A percentile compares a stretch with the other conserved stretches of the same genome.
These are phyloP conservation scores for Lasioglossum lativentre DNA, from an alignment of 2,888 invertebrate species.

Conservation along the genomic window DNA sequence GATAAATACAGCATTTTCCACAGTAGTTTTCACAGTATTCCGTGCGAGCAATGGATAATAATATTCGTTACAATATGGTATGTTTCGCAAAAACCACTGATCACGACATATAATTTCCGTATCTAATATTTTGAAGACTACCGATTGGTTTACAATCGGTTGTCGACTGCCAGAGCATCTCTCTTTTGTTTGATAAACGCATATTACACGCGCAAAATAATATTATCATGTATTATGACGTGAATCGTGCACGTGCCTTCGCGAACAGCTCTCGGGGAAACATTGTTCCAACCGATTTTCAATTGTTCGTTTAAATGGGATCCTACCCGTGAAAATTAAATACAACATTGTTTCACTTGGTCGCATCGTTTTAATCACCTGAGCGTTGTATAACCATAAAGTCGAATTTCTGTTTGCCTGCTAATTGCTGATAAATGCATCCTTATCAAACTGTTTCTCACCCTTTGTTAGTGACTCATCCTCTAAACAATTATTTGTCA, in stretches of 20 bases:
- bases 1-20: slow-evolving; percentile 54
- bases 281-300: slow-evolving; percentile 23
- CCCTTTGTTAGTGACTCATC: background rate
- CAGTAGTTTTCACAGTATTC: slow-evolving; percentile 43
- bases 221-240: background rate
- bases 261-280: slow-evolving; percentile 18
- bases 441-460: background rate
- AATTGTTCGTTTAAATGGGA: slow-evolving; percentile 18
- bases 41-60: slow-evolving; percentile 67
- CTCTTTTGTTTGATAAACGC: slow-evolving; percentile 36
- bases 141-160: slow-evolving; percentile 47
- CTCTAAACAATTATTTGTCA: slow-evolving; percentile 10
- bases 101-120: slow-evolving; percentile 29
- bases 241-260: background rate
- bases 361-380: slow-evolving; percentile 28
- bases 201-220: slow-evolving; percentile 10
- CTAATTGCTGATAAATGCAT: background rate
- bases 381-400: background rate
- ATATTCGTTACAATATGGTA: slow-evolving; percentile 75
- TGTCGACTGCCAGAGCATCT: slow-evolving; percentile 17
- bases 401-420: background rate
- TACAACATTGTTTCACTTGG: background rate
- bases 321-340: slow-evolving; percentile 19
- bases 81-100: slow-evolving; percentile 48
- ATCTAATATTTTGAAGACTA: slow-evolving; percentile 26